A percentile compares a stretch with the other conserved stretches of the same genome.
phyloP scores from a whole-genome alignment of 2,113 vertebrate species.

The Rallus limicola region DNA sequence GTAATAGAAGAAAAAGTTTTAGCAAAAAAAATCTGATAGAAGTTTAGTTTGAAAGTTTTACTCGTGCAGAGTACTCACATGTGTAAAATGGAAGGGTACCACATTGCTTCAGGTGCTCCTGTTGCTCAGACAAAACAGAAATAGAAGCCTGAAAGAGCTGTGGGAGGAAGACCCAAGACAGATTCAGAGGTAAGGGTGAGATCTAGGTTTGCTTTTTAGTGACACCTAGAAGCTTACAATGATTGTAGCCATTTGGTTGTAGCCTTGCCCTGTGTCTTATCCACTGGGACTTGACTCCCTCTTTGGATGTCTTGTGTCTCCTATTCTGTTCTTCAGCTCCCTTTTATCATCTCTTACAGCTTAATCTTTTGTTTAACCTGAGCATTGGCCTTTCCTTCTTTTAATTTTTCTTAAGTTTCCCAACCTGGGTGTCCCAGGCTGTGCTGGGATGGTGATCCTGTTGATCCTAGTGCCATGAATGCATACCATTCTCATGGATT shows the following conservation, averaged over 20 bases:
- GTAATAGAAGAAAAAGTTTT: not conserved
- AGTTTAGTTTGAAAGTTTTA: not conserved
- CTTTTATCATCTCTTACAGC: not conserved
- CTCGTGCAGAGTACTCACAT: not conserved
- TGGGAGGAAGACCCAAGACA: not conserved
- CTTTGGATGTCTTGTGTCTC: not conserved
- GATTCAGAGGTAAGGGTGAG: not conserved
- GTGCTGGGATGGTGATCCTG: not conserved
- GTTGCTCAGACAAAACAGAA: not conserved
- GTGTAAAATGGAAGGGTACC: not conserved
- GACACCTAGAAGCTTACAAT: not conserved
- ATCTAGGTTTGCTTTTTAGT: not conserved
- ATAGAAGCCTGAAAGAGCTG: not conserved
- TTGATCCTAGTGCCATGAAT: not conserved
- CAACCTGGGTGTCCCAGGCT: not conserved
- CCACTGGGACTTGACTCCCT: not conserved
- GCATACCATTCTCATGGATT: not conserved
- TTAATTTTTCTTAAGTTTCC: not conserved
- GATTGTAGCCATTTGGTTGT: not conserved
- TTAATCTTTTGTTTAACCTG: not conserved
- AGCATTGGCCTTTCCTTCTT: not conserved
- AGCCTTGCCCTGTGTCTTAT: accelerated
- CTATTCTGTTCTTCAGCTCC: not conserved
- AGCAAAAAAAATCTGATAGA: not conserved
- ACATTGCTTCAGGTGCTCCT: not conserved